These are phyloP conservation scores for Achlya flavicornis DNA, from an alignment of 2,888 invertebrate genomes.

Conservation along the genomic window DNA sequence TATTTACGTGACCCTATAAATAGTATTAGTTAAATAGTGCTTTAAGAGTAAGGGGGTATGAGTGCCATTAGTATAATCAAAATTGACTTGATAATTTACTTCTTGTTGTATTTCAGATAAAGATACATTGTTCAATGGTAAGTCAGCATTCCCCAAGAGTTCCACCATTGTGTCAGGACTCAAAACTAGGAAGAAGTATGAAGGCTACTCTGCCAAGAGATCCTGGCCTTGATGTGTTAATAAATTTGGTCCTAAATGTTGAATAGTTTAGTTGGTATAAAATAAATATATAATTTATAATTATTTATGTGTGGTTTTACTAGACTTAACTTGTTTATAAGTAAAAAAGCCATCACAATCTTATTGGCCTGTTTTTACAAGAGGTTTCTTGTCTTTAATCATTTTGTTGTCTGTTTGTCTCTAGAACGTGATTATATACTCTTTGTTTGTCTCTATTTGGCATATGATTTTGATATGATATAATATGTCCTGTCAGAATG, in stretches of 20 bases:
- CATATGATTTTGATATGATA: too few relatives aligned
- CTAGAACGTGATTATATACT: too few relatives aligned
- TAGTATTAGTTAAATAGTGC: too few relatives aligned
- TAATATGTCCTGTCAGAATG: too few relatives aligned
- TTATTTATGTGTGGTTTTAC: constrained; percentile 23
- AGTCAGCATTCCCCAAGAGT: constrained; percentile 92
- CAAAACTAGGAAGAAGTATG: constrained; percentile 92
- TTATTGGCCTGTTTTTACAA: neutral
- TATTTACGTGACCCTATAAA: too few relatives aligned
- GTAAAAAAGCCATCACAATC: too few relatives aligned
- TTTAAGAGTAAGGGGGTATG: too few relatives aligned
- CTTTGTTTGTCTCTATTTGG: too few relatives aligned
- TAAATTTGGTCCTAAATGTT: neutral
- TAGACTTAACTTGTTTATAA: neutral
- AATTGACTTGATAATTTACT: neutral
- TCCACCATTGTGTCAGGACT: constrained; percentile 93
- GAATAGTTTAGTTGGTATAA: constrained; percentile 15
- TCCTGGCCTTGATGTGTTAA: constrained; percentile 81
- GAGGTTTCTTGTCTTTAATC: too few relatives aligned
- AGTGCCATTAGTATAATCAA: too few relatives aligned
- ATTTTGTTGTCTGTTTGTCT: too few relatives aligned
- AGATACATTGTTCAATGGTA: constrained; percentile 83
- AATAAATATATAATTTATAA: constrained; percentile 17
- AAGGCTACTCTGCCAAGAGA: constrained; percentile 86
- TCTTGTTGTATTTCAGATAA: constrained; percentile 61